These are phyloP conservation scores for Suncus etruscus DNA, from an alignment of 2,113 vertebrate species.

Conservation along the genomic window DNA sequence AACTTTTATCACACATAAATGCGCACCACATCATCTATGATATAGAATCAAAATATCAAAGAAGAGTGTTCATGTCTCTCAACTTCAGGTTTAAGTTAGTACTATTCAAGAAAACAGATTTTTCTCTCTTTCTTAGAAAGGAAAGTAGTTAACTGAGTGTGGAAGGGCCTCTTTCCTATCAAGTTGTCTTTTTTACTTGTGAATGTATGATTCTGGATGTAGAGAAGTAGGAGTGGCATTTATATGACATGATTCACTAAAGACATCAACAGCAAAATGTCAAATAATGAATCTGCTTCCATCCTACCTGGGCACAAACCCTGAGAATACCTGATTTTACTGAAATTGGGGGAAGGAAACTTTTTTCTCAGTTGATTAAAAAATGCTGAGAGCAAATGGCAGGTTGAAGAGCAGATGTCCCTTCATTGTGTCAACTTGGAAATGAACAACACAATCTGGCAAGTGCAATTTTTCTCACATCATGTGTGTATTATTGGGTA, in stretches of 20 bases:
- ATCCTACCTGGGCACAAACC: neutral
- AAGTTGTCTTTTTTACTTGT: neutral
- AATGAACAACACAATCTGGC: constrained; percentile 56
- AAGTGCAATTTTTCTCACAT: constrained; percentile 63
- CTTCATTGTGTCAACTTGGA: constrained; percentile 59
- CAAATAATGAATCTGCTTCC: neutral
- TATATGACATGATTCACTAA: constrained; percentile 9
- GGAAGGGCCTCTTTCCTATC: neutral
- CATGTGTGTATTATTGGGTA: constrained; percentile 31
- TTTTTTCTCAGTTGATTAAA: constrained; percentile 1
- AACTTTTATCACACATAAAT: neutral
- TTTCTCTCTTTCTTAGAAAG: neutral
- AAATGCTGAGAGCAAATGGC: constrained; percentile 48
- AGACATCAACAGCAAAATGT: constrained; percentile 15
- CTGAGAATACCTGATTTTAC: neutral
- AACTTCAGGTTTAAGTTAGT: neutral
- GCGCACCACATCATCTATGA: neutral
- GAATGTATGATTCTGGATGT: neutral
- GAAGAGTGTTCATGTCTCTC: neutral
- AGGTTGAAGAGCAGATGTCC: constrained; percentile 64
- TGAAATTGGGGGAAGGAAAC: neutral
- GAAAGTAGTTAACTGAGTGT: neutral
- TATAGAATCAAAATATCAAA: neutral
- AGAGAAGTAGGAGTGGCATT: neutral
- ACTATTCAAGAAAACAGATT: neutral